These are phyloP conservation scores for Homarus gammarus DNA, from an alignment of 2,888 invertebrate species.

Conservation along the genomic window DNA sequence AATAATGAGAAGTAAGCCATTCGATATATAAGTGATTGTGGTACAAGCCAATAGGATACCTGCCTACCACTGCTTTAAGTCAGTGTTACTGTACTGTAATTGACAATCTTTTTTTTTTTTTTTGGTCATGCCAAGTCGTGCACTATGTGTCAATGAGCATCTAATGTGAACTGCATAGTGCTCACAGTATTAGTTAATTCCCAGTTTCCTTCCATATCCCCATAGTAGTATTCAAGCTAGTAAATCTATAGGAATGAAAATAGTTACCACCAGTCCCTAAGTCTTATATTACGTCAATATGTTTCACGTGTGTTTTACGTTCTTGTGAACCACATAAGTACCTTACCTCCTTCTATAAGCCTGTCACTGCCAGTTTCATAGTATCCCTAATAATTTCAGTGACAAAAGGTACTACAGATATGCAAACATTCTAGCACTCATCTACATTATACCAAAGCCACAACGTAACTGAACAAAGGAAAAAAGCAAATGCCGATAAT, in stretches of 20 bases:
- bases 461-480: background rate
- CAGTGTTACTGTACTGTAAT: slow-evolving; percentile 26
- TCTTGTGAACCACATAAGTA: background rate
- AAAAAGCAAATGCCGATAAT: background rate
- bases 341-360: slow-evolving; percentile 46
- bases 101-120: slow-evolving; percentile 28
- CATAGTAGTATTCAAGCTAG: slow-evolving; percentile 15
- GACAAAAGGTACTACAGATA: slow-evolving; percentile 3
- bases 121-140: slow-evolving; percentile 53
- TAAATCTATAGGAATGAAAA: background rate
- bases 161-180: slow-evolving; percentile 13
- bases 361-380: slow-evolving; percentile 63
- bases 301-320: slow-evolving; percentile 23
- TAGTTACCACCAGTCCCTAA: slow-evolving; percentile 33
- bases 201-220: background rate
- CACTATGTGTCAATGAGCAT: slow-evolving; percentile 29
- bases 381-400: slow-evolving; percentile 23
- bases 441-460: slow-evolving; percentile 5
- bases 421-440: slow-evolving; percentile 21
- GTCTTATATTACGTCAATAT: background rate
- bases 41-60: slow-evolving; percentile 57
- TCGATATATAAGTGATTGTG: slow-evolving; percentile 45
- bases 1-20: slow-evolving; percentile 56
- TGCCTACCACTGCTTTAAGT: slow-evolving; percentile 39
- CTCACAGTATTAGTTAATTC: background rate